Base-by-base conservation (phyloP, 2,797 vertebrate genomes). In the Periophthalmus magnuspinnatus region DNA sequence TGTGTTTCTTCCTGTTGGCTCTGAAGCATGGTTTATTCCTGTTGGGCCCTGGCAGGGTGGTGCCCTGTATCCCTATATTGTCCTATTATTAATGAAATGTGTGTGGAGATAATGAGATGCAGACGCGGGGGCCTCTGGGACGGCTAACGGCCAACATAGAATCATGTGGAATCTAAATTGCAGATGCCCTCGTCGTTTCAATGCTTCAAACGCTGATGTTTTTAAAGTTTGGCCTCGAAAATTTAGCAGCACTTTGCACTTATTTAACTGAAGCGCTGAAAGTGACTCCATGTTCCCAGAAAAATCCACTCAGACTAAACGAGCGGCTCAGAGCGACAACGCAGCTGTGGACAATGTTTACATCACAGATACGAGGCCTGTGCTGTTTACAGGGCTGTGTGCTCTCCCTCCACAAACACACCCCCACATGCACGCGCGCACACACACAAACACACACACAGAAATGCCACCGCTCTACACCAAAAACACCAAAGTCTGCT, bases 381-480 rank as follows among this genome's bases (percentile, higher is more conserved):
- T n/a, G n/a, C n/a, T n/a, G n/a, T n/a, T n/a, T n/a, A n/a, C n/a
- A n/a, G n/a, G n/a, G n/a, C n/a, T n/a, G n/a, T n/a, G n/a, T n/a
- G n/a, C n/a, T n/a, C n/a, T n/a, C n/a, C n/a, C n/a, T n/a, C n/a
- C n/a, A n/a, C n/a, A n/a, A n/a, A n/a, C n/a, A n/a, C 1, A 38
- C 4, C 38, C 3, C 38, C 36, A 38, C 10, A 38, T 36, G 38
- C 34, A 36, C 34, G 0, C 34, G 36, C 5, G 6, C 5, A 38
- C 36, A 8, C 36, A 38, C 6, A 38, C 36, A 38, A 8, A 38
- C 6, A 38, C 36, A 38, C 7, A 38, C 34, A 36, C 34, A 36
- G 87, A 89, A 92, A 92, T 89, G 87, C 77, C 86, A 86, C 69
- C 71, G 81, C 82, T 89, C 90, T 89, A 91, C 74, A 77, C 75